phyloP scores from a whole-genome alignment of 1,140 invertebrate genomes.

The Alviniconcha marisindica region DNA sequence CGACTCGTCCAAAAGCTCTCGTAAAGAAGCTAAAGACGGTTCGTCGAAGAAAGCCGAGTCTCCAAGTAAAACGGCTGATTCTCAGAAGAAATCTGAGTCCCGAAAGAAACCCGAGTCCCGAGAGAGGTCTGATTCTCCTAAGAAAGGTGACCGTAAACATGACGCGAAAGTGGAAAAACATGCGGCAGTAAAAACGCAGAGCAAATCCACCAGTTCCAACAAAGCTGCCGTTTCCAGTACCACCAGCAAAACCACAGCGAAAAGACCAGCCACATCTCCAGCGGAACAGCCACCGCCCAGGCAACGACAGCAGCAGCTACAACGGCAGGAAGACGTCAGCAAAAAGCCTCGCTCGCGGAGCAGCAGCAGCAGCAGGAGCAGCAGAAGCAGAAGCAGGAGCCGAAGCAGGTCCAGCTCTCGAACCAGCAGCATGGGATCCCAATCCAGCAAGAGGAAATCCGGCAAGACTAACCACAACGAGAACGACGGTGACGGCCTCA shows the following conservation, averaged over 20 bases:
- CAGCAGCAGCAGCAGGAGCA: background rate
- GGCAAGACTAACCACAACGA: background rate
- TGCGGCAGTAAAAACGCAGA: too few species aligned
- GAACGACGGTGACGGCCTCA: conserved; percentile 2
- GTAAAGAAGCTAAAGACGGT: too few species aligned
- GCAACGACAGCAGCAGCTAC: background rate
- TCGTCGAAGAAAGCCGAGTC: too few species aligned
- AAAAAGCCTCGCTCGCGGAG: background rate
- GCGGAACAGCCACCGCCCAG: background rate
- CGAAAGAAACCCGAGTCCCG: too few species aligned
- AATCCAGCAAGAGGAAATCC: background rate
- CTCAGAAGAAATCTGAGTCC: too few species aligned
- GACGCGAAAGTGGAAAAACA: too few species aligned
- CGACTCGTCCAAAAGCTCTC: too few species aligned
- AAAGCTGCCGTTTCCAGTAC: background rate
- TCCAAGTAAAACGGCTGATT: too few species aligned
- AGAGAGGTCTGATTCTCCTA: too few species aligned
- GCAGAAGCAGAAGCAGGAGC: background rate
- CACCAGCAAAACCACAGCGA: background rate
- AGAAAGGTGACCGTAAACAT: too few species aligned
- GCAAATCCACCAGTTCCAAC: background rate
- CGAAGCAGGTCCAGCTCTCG: background rate
- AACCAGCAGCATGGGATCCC: background rate
- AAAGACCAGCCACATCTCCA: background rate
- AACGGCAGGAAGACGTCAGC: background rate